Conservation (phyloP, 2,797 vertebrate genomes). For the Hypotaenidia philippensis region DNA sequence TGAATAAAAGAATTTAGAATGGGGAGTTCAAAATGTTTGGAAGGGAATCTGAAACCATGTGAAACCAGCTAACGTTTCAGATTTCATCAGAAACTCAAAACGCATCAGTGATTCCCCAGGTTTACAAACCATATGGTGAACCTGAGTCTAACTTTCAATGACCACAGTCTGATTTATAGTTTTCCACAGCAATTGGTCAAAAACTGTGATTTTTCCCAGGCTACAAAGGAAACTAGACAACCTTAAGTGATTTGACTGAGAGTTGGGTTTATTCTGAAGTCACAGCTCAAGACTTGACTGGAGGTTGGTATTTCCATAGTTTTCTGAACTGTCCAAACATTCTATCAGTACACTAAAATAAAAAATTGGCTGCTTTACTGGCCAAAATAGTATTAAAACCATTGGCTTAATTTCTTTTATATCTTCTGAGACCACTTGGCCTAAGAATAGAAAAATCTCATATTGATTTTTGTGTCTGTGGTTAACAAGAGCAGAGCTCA, state of each 20-base stretch:
- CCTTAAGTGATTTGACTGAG: constrained; percentile 41
- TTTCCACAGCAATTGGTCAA: constrained; percentile 42
- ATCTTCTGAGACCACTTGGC: not conserved
- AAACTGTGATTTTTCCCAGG: constrained; percentile 38
- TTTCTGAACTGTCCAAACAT: not conserved
- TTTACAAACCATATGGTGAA: constrained; percentile 70
- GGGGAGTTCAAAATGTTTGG: constrained; percentile 11
- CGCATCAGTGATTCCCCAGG: constrained; percentile 44
- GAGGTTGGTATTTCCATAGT: not conserved
- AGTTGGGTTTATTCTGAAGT: constrained; percentile 9
- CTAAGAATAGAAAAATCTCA: not conserved
- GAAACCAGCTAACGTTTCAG: constrained; percentile 53
- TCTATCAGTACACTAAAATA: not conserved
- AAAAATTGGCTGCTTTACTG: not conserved
- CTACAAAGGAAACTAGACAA: constrained; percentile 44
- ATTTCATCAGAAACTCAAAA: constrained; percentile 61
- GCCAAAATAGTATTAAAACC: not conserved
- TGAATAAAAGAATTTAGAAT: constrained; percentile 42
- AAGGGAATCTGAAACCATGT: constrained; percentile 55
- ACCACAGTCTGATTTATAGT: constrained; percentile 63
- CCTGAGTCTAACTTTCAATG: constrained; percentile 45
- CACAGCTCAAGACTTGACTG: not conserved
- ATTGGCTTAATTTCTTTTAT: not conserved
- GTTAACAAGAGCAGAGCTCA: not conserved
- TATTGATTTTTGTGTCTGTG: not conserved